These are phyloP conservation scores for Hypena proboscidalis DNA, from an alignment of 2,888 invertebrate species.

Conservation along the genomic window DNA sequence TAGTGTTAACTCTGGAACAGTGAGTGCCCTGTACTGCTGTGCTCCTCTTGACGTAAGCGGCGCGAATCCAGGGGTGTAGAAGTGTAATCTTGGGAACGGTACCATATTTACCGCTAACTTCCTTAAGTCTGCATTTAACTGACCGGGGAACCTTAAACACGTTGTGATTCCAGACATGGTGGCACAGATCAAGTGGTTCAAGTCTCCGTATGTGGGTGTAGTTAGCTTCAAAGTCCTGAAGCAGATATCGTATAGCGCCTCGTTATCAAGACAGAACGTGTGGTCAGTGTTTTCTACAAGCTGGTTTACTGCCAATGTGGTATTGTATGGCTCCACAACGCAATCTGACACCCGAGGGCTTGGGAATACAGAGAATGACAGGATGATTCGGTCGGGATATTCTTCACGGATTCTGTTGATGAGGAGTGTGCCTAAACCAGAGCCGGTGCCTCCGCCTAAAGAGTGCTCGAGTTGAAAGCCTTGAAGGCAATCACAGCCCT, in stretches of 20 bases:
- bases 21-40: constrained; percentile 95
- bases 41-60: constrained; percentile 92
- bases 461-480: constrained; percentile 95
- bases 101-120: constrained; percentile 80
- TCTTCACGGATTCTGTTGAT: constrained; percentile 95
- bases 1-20: constrained; percentile 94
- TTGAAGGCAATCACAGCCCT: constrained; percentile 96
- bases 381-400: constrained; percentile 94
- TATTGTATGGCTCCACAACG: constrained; percentile 90
- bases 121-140: constrained; percentile 76
- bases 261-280: constrained; percentile 91
- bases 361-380: constrained; percentile 92
- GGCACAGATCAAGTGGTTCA: constrained; percentile 93
- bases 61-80: constrained; percentile 86
- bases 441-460: constrained; percentile 80
- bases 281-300: constrained; percentile 91
- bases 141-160: constrained; percentile 88
- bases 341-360: constrained; percentile 92
- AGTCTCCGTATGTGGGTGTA: constrained; percentile 91
- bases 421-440: constrained; percentile 87
- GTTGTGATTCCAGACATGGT: constrained; percentile 96
- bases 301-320: constrained; percentile 93
- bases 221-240: constrained; percentile 90
- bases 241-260: constrained; percentile 90
- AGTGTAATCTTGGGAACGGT: constrained; percentile 88